phyloP scores from a whole-genome alignment of 1,140 invertebrate species.

The Adelges cooleyi region DNA sequence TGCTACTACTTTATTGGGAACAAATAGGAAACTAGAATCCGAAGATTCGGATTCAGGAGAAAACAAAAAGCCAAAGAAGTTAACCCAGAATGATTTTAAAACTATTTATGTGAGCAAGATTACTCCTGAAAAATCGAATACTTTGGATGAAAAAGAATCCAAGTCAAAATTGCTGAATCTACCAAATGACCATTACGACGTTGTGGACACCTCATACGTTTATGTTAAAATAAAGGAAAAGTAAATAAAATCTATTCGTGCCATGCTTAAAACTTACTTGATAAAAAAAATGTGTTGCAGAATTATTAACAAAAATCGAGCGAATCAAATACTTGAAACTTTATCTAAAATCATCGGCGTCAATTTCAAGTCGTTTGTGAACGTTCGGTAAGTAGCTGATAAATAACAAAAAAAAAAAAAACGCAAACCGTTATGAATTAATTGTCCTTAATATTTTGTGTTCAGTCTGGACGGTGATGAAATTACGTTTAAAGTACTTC shows the following conservation, averaged over 20 bases:
- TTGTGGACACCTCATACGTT: constrained; percentile 55
- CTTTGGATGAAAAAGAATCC: too few relatives aligned
- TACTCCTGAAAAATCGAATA: neutral
- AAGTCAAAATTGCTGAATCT: neutral
- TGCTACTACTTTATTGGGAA: constrained; percentile 16
- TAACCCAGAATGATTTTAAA: constrained; percentile 12
- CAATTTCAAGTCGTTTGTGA: neutral
- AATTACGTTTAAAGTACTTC: constrained; percentile 70
- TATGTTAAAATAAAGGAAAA: constrained; percentile 54
- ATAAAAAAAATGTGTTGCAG: neutral
- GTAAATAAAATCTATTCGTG: constrained; percentile 37
- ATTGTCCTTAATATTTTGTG: neutral
- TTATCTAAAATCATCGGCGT: neutral
- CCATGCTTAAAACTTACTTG: neutral
- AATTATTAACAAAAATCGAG: neutral
- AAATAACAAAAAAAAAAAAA: too few relatives aligned
- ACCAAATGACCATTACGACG: constrained; percentile 38
- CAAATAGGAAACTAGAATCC: neutral
- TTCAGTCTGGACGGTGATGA: constrained; percentile 38
- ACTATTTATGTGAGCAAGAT: neutral
- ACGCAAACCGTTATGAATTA: neutral
- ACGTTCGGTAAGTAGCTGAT: neutral
- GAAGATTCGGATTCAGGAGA: neutral
- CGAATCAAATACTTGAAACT: neutral
- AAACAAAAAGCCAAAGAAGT: neutral